Percentiles rank a stretch among this genome's conserved stretches.
Evolutionary conservation across 2,113 vertebrate species (phyloP).

Genomic region (Orcinus orca): DNA sequence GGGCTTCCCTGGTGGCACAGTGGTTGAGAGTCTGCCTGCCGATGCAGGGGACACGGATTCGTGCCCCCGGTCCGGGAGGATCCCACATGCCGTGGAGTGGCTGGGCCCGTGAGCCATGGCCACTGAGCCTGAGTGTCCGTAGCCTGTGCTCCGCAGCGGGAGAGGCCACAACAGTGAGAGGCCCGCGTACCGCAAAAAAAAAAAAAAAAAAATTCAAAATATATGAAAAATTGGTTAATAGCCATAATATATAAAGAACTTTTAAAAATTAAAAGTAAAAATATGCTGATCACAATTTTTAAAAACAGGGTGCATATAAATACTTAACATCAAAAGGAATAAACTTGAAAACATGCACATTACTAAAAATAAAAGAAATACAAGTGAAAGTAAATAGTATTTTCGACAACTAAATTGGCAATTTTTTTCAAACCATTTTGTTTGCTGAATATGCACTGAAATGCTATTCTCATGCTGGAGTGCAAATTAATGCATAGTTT

Average conservation of each 20-base stretch:
- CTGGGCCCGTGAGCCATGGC: too few relatives aligned
- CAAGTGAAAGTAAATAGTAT: constrained; percentile 36
- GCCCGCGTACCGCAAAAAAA: too few relatives aligned
- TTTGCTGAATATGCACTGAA: not conserved
- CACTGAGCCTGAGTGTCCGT: too few relatives aligned
- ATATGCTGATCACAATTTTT: not conserved
- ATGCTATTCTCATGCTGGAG: constrained; percentile 11
- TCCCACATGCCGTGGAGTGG: too few relatives aligned
- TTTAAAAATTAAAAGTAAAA: constrained; percentile 34
- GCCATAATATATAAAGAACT: not conserved
- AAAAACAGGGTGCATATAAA: not conserved
- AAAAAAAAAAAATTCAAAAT: not conserved
- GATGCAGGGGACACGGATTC: too few relatives aligned
- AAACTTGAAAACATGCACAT: not conserved
- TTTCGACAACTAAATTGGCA: constrained; percentile 21
- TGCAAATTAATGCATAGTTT: constrained; percentile 13
- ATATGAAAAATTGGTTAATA: not conserved
- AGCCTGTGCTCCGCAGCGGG: too few relatives aligned
- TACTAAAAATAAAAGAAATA: constrained; percentile 40
- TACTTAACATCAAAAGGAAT: constrained; percentile 11
- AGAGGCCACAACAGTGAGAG: too few relatives aligned
- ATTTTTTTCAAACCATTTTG: not conserved
- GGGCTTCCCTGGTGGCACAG: too few relatives aligned
- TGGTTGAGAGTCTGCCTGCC: too few relatives aligned
- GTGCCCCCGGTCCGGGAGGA: too few relatives aligned